Evolutionary conservation across 37 sponge, comb jelly and placozoan species (phyloP).

Genomic region (Oopsacas minuta): DNA sequence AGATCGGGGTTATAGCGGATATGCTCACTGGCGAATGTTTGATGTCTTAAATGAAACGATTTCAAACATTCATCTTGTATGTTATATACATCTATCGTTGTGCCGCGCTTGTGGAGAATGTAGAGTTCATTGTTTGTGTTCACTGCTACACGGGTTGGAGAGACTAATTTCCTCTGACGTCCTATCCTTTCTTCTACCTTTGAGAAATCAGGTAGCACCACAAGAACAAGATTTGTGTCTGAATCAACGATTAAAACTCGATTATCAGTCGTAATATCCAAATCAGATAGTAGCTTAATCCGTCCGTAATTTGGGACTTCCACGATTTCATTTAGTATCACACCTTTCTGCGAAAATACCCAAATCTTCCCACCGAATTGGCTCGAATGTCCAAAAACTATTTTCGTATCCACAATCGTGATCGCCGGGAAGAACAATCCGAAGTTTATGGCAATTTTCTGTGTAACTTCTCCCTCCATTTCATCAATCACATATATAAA

Average conservation of each 20-base stretch:
- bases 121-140: not conserved
- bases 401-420: not conserved
- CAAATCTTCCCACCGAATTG: slow-evolving; percentile 3
- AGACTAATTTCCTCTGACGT: not conserved
- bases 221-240: not conserved
- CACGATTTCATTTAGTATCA: not conserved
- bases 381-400: slow-evolving; percentile 6
- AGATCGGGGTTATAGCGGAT: not conserved
- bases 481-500: not conserved
- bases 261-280: not conserved
- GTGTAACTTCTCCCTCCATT: not conserved
- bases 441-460: not conserved
- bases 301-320: slow-evolving; percentile 3
- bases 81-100: not conserved
- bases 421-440: not conserved
- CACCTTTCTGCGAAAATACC: not conserved
- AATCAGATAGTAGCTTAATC: not conserved
- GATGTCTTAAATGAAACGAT: not conserved
- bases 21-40: not conserved
- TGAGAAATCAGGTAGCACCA: not conserved
- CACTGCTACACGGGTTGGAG: not conserved
- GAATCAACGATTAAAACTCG: not conserved
- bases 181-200: not conserved
- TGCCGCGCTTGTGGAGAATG: not conserved
- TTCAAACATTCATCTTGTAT: not conserved